A percentile compares a stretch with the other conserved stretches of the same genome.
Conservation (phyloP, 2,888 invertebrate genomes). For the Rhaphigaster nebulosa region DNA sequence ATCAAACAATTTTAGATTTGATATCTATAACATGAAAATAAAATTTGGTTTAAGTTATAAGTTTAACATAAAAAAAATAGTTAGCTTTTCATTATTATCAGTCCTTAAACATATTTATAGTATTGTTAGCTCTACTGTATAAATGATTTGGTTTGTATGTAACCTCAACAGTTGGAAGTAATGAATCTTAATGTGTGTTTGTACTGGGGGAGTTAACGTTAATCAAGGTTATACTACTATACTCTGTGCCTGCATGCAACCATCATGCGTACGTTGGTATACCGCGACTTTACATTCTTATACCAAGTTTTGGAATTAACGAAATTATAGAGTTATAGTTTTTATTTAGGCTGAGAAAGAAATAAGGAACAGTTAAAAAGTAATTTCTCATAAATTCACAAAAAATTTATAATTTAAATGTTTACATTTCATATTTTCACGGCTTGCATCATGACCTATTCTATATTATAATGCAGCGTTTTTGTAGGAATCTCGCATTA, state of each 20-base stretch:
- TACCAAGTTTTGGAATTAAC: too few relatives aligned
- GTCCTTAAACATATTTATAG: not conserved
- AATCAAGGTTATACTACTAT: not conserved
- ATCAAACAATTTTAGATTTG: too few relatives aligned
- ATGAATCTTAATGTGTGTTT: slow-evolving; percentile 18
- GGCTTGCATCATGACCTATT: not conserved
- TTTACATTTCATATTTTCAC: too few relatives aligned
- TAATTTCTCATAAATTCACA: too few relatives aligned
- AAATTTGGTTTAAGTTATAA: too few relatives aligned
- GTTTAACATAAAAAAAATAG: not conserved
- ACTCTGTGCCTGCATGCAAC: not conserved
- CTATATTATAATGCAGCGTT: too few relatives aligned
- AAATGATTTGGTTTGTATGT: not conserved
- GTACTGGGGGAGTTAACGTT: not conserved
- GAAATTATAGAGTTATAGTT: too few relatives aligned
- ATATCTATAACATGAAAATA: too few relatives aligned
- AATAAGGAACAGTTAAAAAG: too few relatives aligned
- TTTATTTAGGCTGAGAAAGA: too few relatives aligned
- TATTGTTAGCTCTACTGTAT: not conserved
- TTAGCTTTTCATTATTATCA: not conserved
- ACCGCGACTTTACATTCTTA: not conserved
- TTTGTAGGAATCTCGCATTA: too few relatives aligned
- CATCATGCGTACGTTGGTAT: not conserved
- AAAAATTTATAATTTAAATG: too few relatives aligned
- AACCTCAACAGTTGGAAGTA: not conserved